Base-by-base conservation (phyloP, 1,140 invertebrate species). In the Telenomus remus region DNA sequence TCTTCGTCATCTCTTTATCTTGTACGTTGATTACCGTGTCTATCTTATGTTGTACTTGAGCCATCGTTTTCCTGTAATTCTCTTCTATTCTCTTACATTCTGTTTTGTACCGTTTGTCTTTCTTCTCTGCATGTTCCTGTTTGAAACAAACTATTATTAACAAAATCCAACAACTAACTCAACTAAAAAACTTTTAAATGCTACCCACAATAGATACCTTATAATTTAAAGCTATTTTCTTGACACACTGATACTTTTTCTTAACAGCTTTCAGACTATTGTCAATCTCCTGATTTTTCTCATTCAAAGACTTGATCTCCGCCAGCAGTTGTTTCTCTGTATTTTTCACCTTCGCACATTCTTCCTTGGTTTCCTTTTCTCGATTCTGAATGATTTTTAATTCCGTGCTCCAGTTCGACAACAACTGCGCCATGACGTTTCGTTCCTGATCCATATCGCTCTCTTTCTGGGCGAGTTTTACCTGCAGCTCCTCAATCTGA, bases 51-150 rank as follows among this genome's bases (percentile, higher is more conserved):
- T 86, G 81, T 76, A 81, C 79, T 79, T 84, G 79, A 71, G 76
- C 72, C 54, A 87, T 80, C 19, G 78, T 80, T 70, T 80, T 85
- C 56, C 83, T 83, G 37, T 84, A 86, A 60, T 74, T 81, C 34
- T 87, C 83, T 42, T 85, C 81, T 46, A 85, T 80, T 34, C 84
- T 74, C 70, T 83, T 83, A 33, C 80, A 80, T 61, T 87, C 84
- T 19, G 64, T 71, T 35, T 44, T 56, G 16, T 81, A 79, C 55
- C 81, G 82, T 51, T 86, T 79, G 8, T 82, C 79, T 42, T 78
- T 85, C 10, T 81, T 80, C 8, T 79, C 73, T 5, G 79, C 81
- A 39, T 81, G 64, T 59, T 79, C 78, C 85, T 87, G 27, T 43
- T 74, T 65, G 66, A 71, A 39, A 61, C 43, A 54, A 13, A 44